phyloP scores from a whole-genome alignment of 2,113 vertebrate genomes.

The Pionites leucogaster region DNA sequence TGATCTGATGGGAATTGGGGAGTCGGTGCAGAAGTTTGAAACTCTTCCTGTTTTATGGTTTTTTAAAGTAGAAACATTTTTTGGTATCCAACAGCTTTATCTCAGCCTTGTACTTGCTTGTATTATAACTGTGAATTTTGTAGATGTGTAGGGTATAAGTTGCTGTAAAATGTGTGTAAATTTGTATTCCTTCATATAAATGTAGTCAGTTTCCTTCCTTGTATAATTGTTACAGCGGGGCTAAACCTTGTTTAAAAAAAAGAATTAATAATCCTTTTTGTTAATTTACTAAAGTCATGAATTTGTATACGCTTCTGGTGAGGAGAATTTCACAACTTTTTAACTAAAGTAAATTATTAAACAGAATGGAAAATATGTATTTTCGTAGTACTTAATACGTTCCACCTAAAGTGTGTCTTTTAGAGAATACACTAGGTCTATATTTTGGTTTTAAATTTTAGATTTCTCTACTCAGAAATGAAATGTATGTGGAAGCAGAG shows the following conservation, averaged over 20 bases:
- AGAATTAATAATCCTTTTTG: slow-evolving; percentile 49
- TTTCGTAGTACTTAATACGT: slow-evolving; percentile 78
- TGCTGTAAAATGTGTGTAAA: slow-evolving; percentile 81
- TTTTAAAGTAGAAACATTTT: slow-evolving; percentile 59
- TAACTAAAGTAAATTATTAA: slow-evolving; percentile 83
- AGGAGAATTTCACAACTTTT: slow-evolving; percentile 75
- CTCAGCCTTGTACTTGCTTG: slow-evolving; percentile 73
- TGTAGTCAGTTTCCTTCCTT: slow-evolving; percentile 66
- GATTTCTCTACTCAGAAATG: slow-evolving; percentile 76
- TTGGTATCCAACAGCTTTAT: slow-evolving; percentile 72
- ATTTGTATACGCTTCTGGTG: slow-evolving; percentile 77
- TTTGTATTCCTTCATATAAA: slow-evolving; percentile 78
- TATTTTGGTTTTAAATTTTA: slow-evolving; percentile 76
- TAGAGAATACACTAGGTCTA: slow-evolving; percentile 78
- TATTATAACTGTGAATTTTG: slow-evolving; percentile 84
- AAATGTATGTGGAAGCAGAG: slow-evolving; percentile 69
- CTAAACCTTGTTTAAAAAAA: slow-evolving; percentile 64
- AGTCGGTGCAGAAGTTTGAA: slow-evolving; percentile 53
- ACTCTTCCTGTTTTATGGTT: slow-evolving; percentile 1
- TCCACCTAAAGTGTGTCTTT: slow-evolving; percentile 70
- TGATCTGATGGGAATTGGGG: background rate
- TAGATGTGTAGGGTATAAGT: slow-evolving; percentile 77
- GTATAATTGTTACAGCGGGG: slow-evolving; percentile 71
- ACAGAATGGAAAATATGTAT: slow-evolving; percentile 80
- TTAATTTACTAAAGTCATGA: slow-evolving; percentile 72